Evolutionary conservation across 2,797 vertebrate species (phyloP), one percentile per base, ranked within the genome.

Genomic region (Eremophila alpestris): DNA sequence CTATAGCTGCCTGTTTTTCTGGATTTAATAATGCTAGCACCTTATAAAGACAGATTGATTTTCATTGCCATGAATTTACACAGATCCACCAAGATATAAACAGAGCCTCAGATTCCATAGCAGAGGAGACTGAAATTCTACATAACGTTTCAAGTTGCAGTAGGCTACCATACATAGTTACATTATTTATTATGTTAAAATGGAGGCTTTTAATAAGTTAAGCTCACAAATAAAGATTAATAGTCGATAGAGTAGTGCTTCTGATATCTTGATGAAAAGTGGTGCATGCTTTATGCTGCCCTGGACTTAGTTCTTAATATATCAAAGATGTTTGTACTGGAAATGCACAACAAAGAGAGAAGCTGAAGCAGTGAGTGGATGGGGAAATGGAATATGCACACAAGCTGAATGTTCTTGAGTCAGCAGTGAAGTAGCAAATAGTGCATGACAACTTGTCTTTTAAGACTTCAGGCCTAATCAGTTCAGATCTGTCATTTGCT

Each of bases 141-240:
- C 43, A 10, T 76, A 11, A 64, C 2, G 1, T 30, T 81, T 90
- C 46, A 73, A 43, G 36, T n/a, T 85, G 54, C 73, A 62, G 45
- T n/a, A 80, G 46, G 43, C 76, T 85, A 48, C 20, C 49, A 54
- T 46, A 71, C 11, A 38, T 40, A 78, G 51, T 54, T 89, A 85
- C 11, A 8, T 91, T 89, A 80, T 77, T 92, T 87, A 93, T 93
- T 90, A 65, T 55, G 52, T 74, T 84, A 70, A 59, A 94, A 82
- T 56, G 11, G 54, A 74, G 36, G 11, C 58, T 93, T 92, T 87
- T 74, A 90, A 63, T 93, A 79, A 87, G 54, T 80, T 92, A 71
- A 83, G 43, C 84, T 93, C 76, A 52, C 75, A 94, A 84, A 87
- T 94, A 64, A 93, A 77, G 75, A 93, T 87, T 80, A 77, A 80